These are phyloP conservation scores for Hanleya hanleyi DNA, from an alignment of 2,888 invertebrate species.

Conservation along the genomic window DNA sequence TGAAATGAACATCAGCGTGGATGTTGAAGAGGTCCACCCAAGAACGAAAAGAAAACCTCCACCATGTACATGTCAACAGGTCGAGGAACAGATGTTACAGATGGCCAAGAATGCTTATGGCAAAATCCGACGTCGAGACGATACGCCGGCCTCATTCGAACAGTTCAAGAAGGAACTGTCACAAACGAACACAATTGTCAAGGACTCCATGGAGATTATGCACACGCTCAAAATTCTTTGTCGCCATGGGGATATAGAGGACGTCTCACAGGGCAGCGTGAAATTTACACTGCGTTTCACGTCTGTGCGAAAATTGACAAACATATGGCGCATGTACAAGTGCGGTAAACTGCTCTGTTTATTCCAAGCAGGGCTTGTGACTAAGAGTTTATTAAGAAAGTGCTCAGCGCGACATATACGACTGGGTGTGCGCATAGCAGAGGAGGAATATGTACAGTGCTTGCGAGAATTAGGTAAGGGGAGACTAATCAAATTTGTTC, in stretches of 20 bases:
- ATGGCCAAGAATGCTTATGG: slow-evolving; percentile 50
- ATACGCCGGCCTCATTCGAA: slow-evolving; percentile 47
- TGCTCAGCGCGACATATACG: slow-evolving; percentile 36
- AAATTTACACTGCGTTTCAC: slow-evolving; percentile 36
- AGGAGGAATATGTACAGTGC: slow-evolving; percentile 44
- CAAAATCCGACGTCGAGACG: slow-evolving; percentile 44
- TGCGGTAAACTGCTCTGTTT: slow-evolving; percentile 38
- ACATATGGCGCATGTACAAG: slow-evolving; percentile 43
- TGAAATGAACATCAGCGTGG: slow-evolving; percentile 49
- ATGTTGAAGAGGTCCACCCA: slow-evolving; percentile 43
- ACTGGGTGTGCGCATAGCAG: slow-evolving; percentile 40
- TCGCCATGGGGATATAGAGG: slow-evolving; percentile 45
- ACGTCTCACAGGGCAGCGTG: slow-evolving; percentile 47
- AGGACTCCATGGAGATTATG: slow-evolving; percentile 50
- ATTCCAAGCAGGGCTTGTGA: slow-evolving; percentile 43
- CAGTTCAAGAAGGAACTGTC: slow-evolving; percentile 51
- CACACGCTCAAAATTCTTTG: slow-evolving; percentile 50
- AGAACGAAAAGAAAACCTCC: slow-evolving; percentile 24
- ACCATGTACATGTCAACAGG: slow-evolving; percentile 46
- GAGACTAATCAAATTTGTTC: too few species aligned
- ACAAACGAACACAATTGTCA: slow-evolving; percentile 46
- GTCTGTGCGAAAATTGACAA: slow-evolving; percentile 32
- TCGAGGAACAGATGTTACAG: slow-evolving; percentile 47
- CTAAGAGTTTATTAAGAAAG: slow-evolving; percentile 26
- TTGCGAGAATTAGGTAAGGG: slow-evolving; percentile 44